Conservation (phyloP, 2,888 invertebrate genomes). For the Heliconius sara region DNA sequence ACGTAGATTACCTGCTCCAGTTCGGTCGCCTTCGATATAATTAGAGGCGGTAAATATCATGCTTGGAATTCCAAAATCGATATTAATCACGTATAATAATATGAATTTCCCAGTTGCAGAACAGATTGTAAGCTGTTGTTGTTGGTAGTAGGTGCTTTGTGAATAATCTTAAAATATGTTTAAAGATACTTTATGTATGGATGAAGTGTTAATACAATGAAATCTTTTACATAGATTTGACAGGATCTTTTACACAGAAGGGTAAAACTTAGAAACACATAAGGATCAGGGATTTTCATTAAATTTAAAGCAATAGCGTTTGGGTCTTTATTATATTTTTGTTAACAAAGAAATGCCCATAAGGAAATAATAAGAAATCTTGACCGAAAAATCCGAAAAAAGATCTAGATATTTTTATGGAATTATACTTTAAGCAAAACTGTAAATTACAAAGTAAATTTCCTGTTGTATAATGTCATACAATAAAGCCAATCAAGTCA, state of each 20-base stretch:
- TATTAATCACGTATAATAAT: constrained; percentile 18
- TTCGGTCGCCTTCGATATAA: constrained; percentile 23
- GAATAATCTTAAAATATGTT: neutral
- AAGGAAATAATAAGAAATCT: too few relatives aligned
- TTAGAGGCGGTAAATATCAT: constrained; percentile 29
- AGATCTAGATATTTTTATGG: neutral
- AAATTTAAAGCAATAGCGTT: neutral
- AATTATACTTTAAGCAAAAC: neutral
- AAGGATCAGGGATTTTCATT: neutral
- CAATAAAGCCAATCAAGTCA: constrained; percentile 22
- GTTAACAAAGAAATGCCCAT: neutral
- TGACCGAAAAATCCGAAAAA: neutral
- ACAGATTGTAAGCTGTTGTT: neutral
- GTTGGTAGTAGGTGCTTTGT: neutral
- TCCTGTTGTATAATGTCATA: neutral
- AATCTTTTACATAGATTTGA: neutral
- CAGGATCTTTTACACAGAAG: neutral
- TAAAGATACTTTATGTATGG: too few relatives aligned
- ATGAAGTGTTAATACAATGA: neutral
- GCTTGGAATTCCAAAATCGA: constrained; percentile 24
- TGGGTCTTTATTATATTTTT: neutral
- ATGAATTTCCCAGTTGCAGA: neutral
- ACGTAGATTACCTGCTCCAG: constrained; percentile 24
- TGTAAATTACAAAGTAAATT: neutral
- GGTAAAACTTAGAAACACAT: neutral